Percentiles rank a stretch among this genome's conserved stretches.
These are phyloP conservation scores for Leucophenga varia DNA, from an alignment of 1,140 invertebrate species.

Conservation along the genomic window DNA sequence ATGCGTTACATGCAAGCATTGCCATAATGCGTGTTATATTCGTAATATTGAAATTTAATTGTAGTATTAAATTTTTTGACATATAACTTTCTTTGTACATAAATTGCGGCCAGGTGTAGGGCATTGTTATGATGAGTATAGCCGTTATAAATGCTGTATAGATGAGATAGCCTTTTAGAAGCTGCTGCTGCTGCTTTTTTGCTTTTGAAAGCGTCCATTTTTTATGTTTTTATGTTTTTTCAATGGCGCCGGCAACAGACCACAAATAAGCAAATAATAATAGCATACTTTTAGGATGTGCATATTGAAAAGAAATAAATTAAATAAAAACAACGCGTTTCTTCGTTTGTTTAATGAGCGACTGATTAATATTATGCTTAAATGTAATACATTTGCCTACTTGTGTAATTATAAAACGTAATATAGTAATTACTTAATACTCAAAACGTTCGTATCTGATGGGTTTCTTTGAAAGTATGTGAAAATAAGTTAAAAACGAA, in stretches of 20 bases:
- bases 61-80: slow-evolving; percentile 25
- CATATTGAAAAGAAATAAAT: too few species aligned
- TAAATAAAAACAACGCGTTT: too few species aligned
- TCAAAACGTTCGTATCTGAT: too few species aligned
- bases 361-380: too few species aligned
- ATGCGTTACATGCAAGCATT: slow-evolving; percentile 13
- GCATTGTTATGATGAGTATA: slow-evolving; percentile 7
- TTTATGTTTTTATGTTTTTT: neutral
- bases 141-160: slow-evolving; percentile 15
- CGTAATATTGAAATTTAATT: slow-evolving; percentile 12
- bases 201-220: too few species aligned
- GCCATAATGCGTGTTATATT: neutral
- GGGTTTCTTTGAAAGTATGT: too few species aligned
- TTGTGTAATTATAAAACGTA: too few species aligned
- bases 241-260: slow-evolving; percentile 23
- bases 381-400: too few species aligned
- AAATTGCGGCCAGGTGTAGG: slow-evolving; percentile 7
- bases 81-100: slow-evolving; percentile 21
- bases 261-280: slow-evolving; percentile 19
- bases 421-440: too few species aligned
- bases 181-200: neutral
- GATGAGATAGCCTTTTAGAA: slow-evolving; percentile 13
- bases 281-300: slow-evolving; percentile 22
- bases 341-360: too few species aligned
- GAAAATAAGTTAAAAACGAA: too few species aligned